These are phyloP conservation scores for Scomber colias DNA, from an alignment of 2,113 vertebrate species.

Conservation along the genomic window DNA sequence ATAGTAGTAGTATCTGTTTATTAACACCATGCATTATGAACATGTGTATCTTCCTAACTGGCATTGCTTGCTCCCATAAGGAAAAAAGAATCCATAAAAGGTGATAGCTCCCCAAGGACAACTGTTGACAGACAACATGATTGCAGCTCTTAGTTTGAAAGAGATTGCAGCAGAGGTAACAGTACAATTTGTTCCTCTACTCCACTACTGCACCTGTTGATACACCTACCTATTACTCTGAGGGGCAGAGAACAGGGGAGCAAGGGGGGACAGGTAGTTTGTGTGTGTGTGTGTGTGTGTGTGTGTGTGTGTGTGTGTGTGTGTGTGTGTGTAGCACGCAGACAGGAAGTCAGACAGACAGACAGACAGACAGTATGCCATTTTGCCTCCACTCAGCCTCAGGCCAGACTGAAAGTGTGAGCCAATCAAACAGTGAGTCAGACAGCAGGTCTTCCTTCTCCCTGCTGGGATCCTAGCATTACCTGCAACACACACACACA, in stretches of 20 bases:
- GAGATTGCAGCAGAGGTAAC: not conserved
- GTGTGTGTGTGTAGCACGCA: constrained; percentile 3
- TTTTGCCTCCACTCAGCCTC: constrained; percentile 45
- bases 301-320: not conserved
- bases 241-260: not conserved
- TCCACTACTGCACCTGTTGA: constrained; percentile 10
- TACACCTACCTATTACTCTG: not conserved
- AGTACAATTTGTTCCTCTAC: not conserved
- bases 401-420: constrained; percentile 56
- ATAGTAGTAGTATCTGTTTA: too few species aligned
- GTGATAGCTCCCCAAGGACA: not conserved
- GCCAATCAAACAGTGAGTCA: constrained; percentile 60
- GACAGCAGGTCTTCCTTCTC: constrained; percentile 45
- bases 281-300: not conserved
- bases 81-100: not conserved
- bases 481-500: constrained; percentile 27
- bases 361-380: constrained; percentile 41
- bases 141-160: not conserved
- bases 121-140: not conserved
- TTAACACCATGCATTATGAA: too few species aligned
- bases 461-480: constrained; percentile 48
- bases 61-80: not conserved
- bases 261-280: not conserved
- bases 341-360: constrained; percentile 21
- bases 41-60: too few species aligned